These are phyloP conservation scores for Elephas maximus DNA, from an alignment of 2,113 vertebrate species.

Conservation along the genomic window DNA sequence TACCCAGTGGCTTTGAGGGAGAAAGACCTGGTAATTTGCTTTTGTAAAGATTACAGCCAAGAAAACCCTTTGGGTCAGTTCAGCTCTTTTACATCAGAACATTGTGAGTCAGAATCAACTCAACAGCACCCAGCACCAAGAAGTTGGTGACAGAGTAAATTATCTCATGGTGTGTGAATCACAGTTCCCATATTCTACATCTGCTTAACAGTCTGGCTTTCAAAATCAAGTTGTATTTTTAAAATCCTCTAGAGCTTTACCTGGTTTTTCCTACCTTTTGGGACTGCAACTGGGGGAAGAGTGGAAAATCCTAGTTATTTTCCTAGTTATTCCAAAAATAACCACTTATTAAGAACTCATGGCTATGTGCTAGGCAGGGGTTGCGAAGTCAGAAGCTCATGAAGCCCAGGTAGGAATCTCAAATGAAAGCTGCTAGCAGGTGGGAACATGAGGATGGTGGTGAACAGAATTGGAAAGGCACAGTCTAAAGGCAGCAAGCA, in stretches of 20 bases:
- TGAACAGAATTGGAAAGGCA: neutral
- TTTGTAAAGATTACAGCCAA: neutral
- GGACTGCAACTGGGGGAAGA: neutral
- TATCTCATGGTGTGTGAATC: neutral
- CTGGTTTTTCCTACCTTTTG: neutral
- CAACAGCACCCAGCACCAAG: neutral
- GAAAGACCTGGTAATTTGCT: neutral
- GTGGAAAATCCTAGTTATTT: neutral
- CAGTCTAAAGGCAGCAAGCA: neutral
- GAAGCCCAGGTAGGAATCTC: neutral
- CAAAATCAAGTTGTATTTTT: neutral
- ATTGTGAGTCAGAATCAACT: neutral
- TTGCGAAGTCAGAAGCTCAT: neutral
- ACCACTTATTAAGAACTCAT: neutral
- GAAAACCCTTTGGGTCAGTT: neutral
- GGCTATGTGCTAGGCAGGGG: neutral
- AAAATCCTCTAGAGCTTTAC: neutral
- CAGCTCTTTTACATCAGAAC: neutral
- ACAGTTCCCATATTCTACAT: neutral
- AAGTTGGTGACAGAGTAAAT: neutral
- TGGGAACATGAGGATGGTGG: no score
- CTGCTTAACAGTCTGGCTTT: neutral
- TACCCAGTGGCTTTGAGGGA: neutral
- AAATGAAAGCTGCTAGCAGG: neutral
- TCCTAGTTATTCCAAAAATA: neutral